Evolutionary conservation across 2,797 vertebrate genomes (phyloP).

Genomic region (Catharus ustulatus): DNA sequence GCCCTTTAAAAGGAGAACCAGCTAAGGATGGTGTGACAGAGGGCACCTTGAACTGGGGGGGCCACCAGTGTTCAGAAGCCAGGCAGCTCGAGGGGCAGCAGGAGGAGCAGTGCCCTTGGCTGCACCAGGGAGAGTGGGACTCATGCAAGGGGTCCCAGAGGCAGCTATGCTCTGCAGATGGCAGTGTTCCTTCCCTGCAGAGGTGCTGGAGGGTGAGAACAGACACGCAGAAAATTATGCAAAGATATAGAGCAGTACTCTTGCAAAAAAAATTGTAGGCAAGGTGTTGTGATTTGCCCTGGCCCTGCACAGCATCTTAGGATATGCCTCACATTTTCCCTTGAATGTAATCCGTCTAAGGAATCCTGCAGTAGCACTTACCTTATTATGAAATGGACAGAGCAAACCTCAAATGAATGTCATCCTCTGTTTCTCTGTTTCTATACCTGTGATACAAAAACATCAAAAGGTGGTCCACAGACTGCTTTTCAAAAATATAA

Average conservation of each 20-base stretch:
- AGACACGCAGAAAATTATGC: fast-evolving
- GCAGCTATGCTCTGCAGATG: neutral
- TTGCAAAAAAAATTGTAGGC: neutral
- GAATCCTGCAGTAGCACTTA: neutral
- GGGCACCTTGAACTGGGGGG: fast-evolving
- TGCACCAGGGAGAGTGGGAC: fast-evolving
- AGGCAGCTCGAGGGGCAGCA: neutral
- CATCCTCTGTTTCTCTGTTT: neutral
- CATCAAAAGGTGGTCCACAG: fast-evolving
- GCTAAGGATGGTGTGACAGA: neutral
- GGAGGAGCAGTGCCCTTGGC: neutral
- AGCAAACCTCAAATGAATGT: neutral
- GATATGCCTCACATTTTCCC: neutral
- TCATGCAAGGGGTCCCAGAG: fast-evolving
- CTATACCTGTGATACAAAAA: neutral
- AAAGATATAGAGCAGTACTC: neutral
- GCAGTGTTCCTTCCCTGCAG: fast-evolving
- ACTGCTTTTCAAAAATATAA: neutral
- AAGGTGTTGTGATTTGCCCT: neutral
- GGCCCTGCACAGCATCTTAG: neutral
- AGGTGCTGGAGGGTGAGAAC: fast-evolving
- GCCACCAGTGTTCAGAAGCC: fast-evolving
- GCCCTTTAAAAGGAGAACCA: neutral
- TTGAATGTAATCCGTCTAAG: neutral
- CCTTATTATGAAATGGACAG: neutral